phyloP scores from a whole-genome alignment of 37 sponge, comb jelly and placozoan genomes.

The Halichondria panicea region DNA sequence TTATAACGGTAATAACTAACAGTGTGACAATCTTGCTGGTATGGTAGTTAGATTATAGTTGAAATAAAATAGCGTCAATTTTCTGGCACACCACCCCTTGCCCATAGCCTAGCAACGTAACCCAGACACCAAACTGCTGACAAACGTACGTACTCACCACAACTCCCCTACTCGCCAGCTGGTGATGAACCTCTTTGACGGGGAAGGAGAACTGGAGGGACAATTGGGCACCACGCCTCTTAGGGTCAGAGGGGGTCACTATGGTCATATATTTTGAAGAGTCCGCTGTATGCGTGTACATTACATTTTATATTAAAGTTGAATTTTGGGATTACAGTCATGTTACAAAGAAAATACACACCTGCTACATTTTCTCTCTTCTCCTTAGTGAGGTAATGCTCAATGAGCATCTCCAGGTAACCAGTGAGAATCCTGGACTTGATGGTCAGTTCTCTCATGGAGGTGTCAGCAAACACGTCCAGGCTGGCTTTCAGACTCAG shows the following conservation, averaged over 20 bases:
- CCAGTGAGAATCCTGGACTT: slow-evolving; percentile 88
- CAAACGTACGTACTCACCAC: slow-evolving; percentile 71
- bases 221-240: slow-evolving; percentile 81
- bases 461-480: slow-evolving; percentile 64
- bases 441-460: slow-evolving; percentile 57
- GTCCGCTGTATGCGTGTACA: background rate
- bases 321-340: no score
- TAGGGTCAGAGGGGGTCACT: slow-evolving; percentile 76
- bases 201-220: slow-evolving; percentile 67
- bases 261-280: slow-evolving; percentile 36
- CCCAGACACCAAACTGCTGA: no score
- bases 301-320: background rate
- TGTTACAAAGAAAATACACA: no score
- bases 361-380: no score
- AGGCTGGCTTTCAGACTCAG: slow-evolving; percentile 58
- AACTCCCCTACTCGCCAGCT: slow-evolving; percentile 48
- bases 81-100: no score
- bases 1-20: no score
- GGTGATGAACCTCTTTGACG: slow-evolving; percentile 36
- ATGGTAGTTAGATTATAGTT: background rate
- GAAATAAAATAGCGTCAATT: background rate
- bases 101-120: no score
- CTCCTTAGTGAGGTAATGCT: slow-evolving; percentile 23
- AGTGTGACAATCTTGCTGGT: no score
- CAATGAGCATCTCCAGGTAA: slow-evolving; percentile 85